Percentiles rank a stretch among this genome's conserved stretches.
Conservation (phyloP, 2,113 vertebrate species). For the Anseranas semipalmata region DNA sequence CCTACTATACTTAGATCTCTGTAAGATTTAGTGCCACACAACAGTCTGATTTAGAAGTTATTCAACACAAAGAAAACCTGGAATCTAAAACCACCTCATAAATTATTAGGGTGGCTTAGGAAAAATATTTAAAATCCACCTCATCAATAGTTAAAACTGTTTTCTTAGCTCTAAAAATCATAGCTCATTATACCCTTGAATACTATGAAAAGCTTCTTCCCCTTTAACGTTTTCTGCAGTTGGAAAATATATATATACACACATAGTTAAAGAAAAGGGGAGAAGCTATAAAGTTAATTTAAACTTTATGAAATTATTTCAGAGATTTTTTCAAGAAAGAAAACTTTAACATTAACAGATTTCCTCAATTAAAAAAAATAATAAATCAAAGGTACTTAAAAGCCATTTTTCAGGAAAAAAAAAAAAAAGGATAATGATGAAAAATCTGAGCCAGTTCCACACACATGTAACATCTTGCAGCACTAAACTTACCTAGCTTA, state of each 20-base stretch:
- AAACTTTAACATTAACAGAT: not conserved
- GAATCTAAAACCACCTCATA: conserved; percentile 58
- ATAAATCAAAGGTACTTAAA: not conserved
- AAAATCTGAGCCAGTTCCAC: conserved; percentile 23
- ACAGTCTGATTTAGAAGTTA: conserved; percentile 63
- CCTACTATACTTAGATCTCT: conserved; percentile 61
- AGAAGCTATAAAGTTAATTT: conserved; percentile 1
- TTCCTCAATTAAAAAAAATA: not conserved
- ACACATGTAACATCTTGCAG: not conserved
- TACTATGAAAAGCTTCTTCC: conserved; percentile 29
- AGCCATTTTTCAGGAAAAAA: not conserved
- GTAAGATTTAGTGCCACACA: conserved; percentile 27
- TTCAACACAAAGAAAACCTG: conserved; percentile 52
- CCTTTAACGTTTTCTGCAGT: not conserved
- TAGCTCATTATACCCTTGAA: conserved; percentile 18
- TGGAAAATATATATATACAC: not conserved
- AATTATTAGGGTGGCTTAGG: conserved; percentile 47
- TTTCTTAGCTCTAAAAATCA: conserved; percentile 56
- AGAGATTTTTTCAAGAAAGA: not conserved
- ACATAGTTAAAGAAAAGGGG: not conserved
- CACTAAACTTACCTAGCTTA: not conserved
- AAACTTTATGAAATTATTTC: not conserved
- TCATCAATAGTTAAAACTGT: conserved; percentile 47
- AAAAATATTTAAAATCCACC: conserved; percentile 58
- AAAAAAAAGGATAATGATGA: not conserved